A percentile compares a stretch with the other conserved stretches of the same genome.
phyloP scores from a whole-genome alignment of 2,113 vertebrate genomes.

The Electrona antarctica region DNA sequence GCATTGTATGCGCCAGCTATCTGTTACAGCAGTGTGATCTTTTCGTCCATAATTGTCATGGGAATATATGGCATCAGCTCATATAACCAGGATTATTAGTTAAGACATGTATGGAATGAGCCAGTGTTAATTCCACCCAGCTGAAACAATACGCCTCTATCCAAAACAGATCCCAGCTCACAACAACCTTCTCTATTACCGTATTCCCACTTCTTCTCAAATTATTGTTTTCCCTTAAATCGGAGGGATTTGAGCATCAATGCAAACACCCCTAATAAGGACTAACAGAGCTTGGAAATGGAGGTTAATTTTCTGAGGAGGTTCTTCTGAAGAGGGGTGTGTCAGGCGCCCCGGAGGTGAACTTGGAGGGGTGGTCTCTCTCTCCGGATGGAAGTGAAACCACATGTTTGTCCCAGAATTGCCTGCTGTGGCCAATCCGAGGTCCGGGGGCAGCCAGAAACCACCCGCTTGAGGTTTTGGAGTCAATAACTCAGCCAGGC shows the following conservation, averaged over 20 bases:
- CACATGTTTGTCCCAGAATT: constrained; percentile 56
- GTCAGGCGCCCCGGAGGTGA: constrained; percentile 44
- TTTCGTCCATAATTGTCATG: not conserved
- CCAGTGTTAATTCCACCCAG: constrained; percentile 50
- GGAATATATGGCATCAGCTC: not conserved
- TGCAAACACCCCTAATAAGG: constrained; percentile 51
- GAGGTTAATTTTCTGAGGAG: constrained; percentile 24
- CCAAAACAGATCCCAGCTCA: constrained; percentile 44
- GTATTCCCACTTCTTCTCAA: constrained; percentile 38
- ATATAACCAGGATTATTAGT: constrained; percentile 27
- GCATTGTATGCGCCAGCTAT: not conserved
- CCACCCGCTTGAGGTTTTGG: constrained; percentile 34
- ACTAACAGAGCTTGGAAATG: constrained; percentile 32
- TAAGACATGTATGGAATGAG: constrained; percentile 11
- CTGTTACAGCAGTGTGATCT: not conserved
- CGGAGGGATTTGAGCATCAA: constrained; percentile 47
- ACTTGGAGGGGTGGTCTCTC: constrained; percentile 18
- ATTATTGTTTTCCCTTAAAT: constrained; percentile 59
- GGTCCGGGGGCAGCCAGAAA: constrained; percentile 37
- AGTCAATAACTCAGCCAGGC: constrained; percentile 10
- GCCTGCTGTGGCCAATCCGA: constrained; percentile 16
- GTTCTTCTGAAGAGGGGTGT: constrained; percentile 1
- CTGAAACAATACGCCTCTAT: constrained; percentile 70
- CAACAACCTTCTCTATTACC: constrained; percentile 39
- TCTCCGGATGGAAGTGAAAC: constrained; percentile 51